phyloP scores from a whole-genome alignment of 1,140 invertebrate genomes.

The Conus betulinus region DNA sequence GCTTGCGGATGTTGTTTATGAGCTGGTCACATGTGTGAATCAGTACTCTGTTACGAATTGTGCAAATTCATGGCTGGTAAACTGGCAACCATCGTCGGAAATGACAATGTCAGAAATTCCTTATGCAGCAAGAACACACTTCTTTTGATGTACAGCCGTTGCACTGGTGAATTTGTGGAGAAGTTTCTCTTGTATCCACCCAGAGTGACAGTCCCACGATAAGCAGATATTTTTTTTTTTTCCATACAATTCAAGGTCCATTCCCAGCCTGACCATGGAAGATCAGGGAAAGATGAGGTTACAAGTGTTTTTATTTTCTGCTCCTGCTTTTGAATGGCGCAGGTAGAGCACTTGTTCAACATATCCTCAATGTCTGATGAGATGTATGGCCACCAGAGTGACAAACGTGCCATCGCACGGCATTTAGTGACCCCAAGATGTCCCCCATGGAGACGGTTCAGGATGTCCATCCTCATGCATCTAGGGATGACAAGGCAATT shows the following conservation, averaged over 20 bases:
- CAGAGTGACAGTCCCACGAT: constrained; percentile 47
- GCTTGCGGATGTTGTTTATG: constrained; percentile 48
- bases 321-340: constrained; percentile 33
- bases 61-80: constrained; percentile 56
- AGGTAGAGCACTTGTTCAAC: constrained; percentile 38
- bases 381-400: constrained; percentile 40
- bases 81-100: too few species aligned
- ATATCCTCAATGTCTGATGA: constrained; percentile 24
- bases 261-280: constrained; percentile 42
- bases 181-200: constrained; percentile 39
- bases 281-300: constrained; percentile 29
- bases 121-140: constrained; percentile 50
- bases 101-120: constrained; percentile 47
- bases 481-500: constrained; percentile 45
- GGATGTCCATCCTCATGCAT: too few species aligned
- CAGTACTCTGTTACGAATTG: constrained; percentile 60
- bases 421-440: constrained; percentile 43
- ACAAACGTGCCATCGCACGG: neutral
- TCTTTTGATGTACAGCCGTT: constrained; percentile 21
- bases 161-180: neutral
- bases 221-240: constrained; percentile 38
- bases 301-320: constrained; percentile 37
- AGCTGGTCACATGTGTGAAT: constrained; percentile 46
- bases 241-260: constrained; percentile 36
- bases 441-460: constrained; percentile 37